Evolutionary conservation across 2,113 vertebrate genomes (phyloP).

Genomic region (Corythoichthys intestinalis): DNA sequence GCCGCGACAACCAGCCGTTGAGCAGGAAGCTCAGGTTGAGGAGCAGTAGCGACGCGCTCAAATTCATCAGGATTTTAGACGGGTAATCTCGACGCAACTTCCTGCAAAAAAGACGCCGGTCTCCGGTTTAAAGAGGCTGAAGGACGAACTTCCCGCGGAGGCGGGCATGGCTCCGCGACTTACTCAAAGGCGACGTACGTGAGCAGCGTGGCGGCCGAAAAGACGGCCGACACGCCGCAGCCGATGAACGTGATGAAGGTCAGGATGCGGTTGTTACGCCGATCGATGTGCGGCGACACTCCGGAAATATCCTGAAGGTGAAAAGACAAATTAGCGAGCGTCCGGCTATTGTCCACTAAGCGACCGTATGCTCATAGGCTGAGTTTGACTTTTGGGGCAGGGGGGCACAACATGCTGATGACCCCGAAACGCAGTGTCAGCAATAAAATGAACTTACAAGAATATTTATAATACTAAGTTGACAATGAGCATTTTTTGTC

Average conservation of each 20-base stretch:
- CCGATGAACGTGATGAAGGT: conserved; percentile 93
- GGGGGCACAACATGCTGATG: no score
- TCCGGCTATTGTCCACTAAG: no score
- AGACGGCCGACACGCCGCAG: conserved; percentile 92
- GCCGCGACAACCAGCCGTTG: conserved; percentile 88
- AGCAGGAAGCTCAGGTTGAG: conserved; percentile 90
- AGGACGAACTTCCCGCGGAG: no score
- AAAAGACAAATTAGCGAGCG: neutral
- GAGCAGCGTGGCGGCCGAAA: conserved; percentile 89
- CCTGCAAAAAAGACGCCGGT: conserved; percentile 56
- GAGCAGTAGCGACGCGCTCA: conserved; percentile 87
- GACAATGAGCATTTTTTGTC: no score
- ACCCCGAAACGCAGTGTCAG: no score
- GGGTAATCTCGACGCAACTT: conserved; percentile 95
- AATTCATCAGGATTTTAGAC: conserved; percentile 98
- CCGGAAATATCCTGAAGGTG: conserved; percentile 81
- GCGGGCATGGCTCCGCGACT: conserved; percentile 57
- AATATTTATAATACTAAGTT: no score
- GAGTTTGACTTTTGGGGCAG: no score
- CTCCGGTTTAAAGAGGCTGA: no score
- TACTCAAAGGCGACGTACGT: conserved; percentile 96
- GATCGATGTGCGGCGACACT: conserved; percentile 64
- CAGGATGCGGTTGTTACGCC: conserved; percentile 76
- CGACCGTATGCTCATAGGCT: no score
- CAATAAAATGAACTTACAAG: no score